phyloP scores from a whole-genome alignment of 2,113 vertebrate species.

The Oncorhynchus clarkii region DNA sequence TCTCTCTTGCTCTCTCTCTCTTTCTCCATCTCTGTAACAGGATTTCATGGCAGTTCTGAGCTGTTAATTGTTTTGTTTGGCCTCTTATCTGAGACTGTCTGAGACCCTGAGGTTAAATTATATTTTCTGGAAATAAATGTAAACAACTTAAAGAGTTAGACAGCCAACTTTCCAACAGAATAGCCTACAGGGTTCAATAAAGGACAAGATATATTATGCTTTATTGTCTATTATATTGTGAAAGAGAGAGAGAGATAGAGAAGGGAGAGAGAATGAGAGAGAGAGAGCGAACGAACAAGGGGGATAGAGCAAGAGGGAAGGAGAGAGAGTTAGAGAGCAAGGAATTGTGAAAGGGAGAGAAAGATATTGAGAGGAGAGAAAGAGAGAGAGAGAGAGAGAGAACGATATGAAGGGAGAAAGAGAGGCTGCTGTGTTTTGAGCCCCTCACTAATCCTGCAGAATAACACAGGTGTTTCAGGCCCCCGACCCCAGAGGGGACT shows the following conservation, averaged over 20 bases:
- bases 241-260: background rate
- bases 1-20: background rate
- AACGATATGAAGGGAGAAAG: background rate
- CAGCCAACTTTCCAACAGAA: conserved; percentile 47
- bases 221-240: conserved; percentile 43
- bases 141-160: conserved; percentile 56
- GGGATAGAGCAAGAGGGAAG: background rate
- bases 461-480: conserved; percentile 36
- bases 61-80: conserved; percentile 55
- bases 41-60: conserved; percentile 36
- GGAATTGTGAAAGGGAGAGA: background rate
- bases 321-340: background rate
- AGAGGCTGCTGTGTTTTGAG: background rate
- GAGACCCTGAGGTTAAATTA: conserved; percentile 54
- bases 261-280: background rate
- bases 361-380: background rate
- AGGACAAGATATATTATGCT: conserved; percentile 32
- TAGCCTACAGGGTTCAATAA: conserved; percentile 38
- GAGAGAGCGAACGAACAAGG: conserved; percentile 2
- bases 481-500: conserved; percentile 45
- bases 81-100: conserved; percentile 31
- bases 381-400: background rate
- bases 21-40: conserved; percentile 19
- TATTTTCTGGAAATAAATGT: conserved; percentile 48
- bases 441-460: conserved; percentile 8